Evolutionary conservation across 1,140 invertebrate genomes (phyloP).

Genomic region (Listronotus oregonensis): DNA sequence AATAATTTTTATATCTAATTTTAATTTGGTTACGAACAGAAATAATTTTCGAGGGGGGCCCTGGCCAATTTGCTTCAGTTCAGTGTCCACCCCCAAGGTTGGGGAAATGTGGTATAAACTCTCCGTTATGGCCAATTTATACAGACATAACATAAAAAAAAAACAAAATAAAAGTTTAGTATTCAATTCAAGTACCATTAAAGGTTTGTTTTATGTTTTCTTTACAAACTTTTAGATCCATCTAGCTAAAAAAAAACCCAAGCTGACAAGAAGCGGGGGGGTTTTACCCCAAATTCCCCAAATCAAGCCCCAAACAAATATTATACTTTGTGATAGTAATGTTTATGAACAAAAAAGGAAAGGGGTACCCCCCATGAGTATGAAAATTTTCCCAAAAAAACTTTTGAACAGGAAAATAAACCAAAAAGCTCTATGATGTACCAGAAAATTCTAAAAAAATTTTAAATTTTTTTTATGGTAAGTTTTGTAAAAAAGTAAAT

Average conservation of each 20-base stretch:
- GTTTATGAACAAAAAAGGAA: slow-evolving; percentile 73
- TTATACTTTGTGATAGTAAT: slow-evolving; percentile 66
- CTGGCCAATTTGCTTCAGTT: too few relatives aligned
- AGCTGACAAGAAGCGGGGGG: slow-evolving; percentile 53
- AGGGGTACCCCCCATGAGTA: slow-evolving; percentile 69
- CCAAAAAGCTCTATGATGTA: slow-evolving; percentile 54
- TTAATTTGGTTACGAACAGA: too few relatives aligned
- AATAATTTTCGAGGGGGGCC: too few relatives aligned
- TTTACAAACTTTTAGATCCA: slow-evolving; percentile 35
- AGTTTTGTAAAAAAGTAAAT: neutral
- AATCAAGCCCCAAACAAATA: slow-evolving; percentile 46
- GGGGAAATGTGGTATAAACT: too few relatives aligned
- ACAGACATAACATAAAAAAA: too few relatives aligned
- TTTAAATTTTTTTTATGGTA: slow-evolving; percentile 52
- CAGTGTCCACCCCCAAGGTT: too few relatives aligned
- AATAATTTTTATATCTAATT: too few relatives aligned
- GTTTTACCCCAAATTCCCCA: slow-evolving; percentile 53
- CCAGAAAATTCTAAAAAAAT: slow-evolving; percentile 53
- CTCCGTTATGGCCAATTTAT: too few relatives aligned
- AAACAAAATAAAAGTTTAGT: too few relatives aligned
- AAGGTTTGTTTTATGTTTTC: too few relatives aligned
- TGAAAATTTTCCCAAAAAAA: slow-evolving; percentile 66
- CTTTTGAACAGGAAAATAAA: slow-evolving; percentile 57
- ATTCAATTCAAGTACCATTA: too few relatives aligned
- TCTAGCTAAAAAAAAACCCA: slow-evolving; percentile 52